phyloP scores from a whole-genome alignment of 2,888 invertebrate species.

The Brenthis hecate region DNA sequence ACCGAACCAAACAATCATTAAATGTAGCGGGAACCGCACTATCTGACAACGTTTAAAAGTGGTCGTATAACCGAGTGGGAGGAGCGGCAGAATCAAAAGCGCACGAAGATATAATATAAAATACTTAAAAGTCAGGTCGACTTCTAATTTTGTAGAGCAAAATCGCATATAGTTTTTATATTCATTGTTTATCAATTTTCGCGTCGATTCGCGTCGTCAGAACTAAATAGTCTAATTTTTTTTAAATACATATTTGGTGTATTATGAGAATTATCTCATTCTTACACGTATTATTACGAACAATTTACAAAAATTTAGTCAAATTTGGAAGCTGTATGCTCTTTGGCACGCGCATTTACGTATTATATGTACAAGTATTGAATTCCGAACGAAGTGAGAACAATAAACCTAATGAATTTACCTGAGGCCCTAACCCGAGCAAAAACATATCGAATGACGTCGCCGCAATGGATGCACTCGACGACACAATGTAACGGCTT shows the following conservation, averaged over 20 bases:
- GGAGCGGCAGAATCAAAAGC: slow-evolving; percentile 48
- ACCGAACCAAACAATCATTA: slow-evolving; percentile 49
- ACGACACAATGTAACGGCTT: slow-evolving; percentile 38
- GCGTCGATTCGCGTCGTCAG: too few species aligned
- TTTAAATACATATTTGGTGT: too few species aligned
- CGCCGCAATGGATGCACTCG: slow-evolving; percentile 23
- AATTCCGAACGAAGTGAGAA: neutral
- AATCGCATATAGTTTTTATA: too few species aligned
- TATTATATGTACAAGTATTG: neutral
- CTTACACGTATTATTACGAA: too few species aligned
- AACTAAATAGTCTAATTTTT: too few species aligned
- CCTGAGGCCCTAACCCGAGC: slow-evolving; percentile 25
- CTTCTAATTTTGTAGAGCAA: too few species aligned
- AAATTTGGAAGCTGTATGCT: too few species aligned
- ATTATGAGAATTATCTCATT: too few species aligned
- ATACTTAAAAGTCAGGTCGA: too few species aligned
- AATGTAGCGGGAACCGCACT: slow-evolving; percentile 48
- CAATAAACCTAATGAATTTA: slow-evolving; percentile 23
- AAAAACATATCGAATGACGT: slow-evolving; percentile 11
- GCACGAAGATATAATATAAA: neutral
- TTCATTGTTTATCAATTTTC: too few species aligned
- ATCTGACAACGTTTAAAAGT: slow-evolving; percentile 54
- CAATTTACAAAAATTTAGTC: too few species aligned
- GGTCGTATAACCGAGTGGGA: slow-evolving; percentile 53
- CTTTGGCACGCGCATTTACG: too few species aligned